Conservation (phyloP, 2,113 vertebrate genomes). For the Cheirogaleus medius region DNA sequence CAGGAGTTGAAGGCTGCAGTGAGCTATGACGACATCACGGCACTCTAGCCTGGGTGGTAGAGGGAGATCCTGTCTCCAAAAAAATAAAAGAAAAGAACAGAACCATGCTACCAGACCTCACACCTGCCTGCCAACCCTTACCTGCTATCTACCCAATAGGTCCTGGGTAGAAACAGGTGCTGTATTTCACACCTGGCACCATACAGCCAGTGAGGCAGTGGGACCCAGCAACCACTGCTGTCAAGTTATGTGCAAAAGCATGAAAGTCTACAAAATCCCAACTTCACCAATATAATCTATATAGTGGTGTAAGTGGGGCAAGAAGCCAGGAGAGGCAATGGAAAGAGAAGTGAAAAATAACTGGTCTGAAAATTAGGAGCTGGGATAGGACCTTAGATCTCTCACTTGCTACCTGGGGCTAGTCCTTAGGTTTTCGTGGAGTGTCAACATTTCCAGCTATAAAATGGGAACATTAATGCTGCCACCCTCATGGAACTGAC, state of each 20-base stretch:
- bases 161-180: not conserved
- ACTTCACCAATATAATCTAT: not conserved
- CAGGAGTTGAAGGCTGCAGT: too few relatives aligned
- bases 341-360: not conserved
- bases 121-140: not conserved
- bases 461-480: not conserved
- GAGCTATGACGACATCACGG: too few relatives aligned
- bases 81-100: not conserved
- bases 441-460: not conserved
- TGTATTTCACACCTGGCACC: conserved; percentile 29
- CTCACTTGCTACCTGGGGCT: not conserved
- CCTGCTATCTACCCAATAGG: too few relatives aligned
- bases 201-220: conserved; percentile 56
- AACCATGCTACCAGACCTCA: not conserved
- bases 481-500: not conserved
- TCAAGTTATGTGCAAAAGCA: too few relatives aligned
- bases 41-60: too few relatives aligned
- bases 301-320: accelerated
- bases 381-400: not conserved
- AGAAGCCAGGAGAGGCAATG: not conserved
- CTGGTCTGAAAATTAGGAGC: not conserved
- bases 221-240: not conserved
- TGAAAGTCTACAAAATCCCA: not conserved
- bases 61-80: too few relatives aligned
- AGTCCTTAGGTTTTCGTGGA: not conserved